These are phyloP conservation scores for Sebastes elongatus DNA, from an alignment of 2,797 vertebrate species.

Conservation along the genomic window DNA sequence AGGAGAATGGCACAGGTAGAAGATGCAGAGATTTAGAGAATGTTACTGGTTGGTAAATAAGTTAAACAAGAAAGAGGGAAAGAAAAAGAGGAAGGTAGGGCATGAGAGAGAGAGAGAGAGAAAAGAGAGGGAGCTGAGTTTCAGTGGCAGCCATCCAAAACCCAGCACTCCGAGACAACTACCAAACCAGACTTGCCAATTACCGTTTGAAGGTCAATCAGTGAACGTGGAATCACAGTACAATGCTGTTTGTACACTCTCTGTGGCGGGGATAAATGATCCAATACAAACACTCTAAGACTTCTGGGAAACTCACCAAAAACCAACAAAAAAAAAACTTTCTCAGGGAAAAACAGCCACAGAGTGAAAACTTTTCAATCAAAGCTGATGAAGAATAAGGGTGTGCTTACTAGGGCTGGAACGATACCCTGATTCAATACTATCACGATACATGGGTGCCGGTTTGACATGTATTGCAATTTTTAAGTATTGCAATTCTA, in stretches of 20 bases:
- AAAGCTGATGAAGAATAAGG: constrained; percentile 4
- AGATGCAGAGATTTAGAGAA: neutral
- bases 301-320: constrained; percentile 25
- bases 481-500: too few species aligned
- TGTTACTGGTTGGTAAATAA: constrained; percentile 1
- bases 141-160: constrained; percentile 56
- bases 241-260: constrained; percentile 55
- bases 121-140: constrained; percentile 1
- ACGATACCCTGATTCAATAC: too few species aligned
- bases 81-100: neutral
- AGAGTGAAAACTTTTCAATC: constrained; percentile 12
- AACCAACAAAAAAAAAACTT: constrained; percentile 2
- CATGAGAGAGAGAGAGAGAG: neutral
- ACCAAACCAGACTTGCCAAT: constrained; percentile 57
- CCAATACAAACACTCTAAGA: constrained; percentile 29
- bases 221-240: constrained; percentile 57
- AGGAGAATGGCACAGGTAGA: neutral
- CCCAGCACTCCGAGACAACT: constrained; percentile 31
- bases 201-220: constrained; percentile 70
- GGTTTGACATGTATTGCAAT: too few species aligned
- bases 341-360: neutral
- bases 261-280: constrained; percentile 41
- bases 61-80: neutral
- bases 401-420: neutral
- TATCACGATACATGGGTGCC: too few species aligned